Base-by-base conservation (phyloP, 2,113 vertebrate genomes). In the Myodes glareolus region DNA sequence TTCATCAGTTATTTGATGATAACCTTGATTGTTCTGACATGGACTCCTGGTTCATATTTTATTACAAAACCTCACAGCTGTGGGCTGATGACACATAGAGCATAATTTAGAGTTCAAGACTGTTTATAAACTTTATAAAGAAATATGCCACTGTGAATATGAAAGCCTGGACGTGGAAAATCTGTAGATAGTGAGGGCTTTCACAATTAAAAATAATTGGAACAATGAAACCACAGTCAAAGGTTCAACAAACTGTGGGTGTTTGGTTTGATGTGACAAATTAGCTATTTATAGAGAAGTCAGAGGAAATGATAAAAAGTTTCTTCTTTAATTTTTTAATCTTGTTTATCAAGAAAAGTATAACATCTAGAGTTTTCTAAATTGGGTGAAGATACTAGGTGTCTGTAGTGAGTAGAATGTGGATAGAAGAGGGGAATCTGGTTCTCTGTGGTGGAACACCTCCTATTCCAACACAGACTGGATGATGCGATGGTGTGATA, bases 321-420 rank as follows among this genome's bases (percentile, higher is more conserved):
- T 65, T 65, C n/a, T 39, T 39, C 1, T 21, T 39, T 72, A n/a
- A n/a, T n/a, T 23, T 21, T n/a, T 8, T 10, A 70, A 98, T 98
- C 88, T 91, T 97, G 85, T 98, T 98, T 98, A 97, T 98, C 98
- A 96, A 97, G 95, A 97, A 91, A 97, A 98, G 96, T 95, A 97
- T 96, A 97, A 97, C 92, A 90, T 97, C 95, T 98, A n/a, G 93
- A 27, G 96, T 98, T 98, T 97, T 67, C 93, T 94, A 86, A 97
- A 98, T 97, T 86, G 96, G 77, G 0, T 89, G 0, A 92, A 96
- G 86, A 97, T 98, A 97, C 97, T 98, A 97, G 97, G 86, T 94
- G 78, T 42, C 70, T 90, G 1, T 21, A 94, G 95, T 94, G 96
- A 98, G 96, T 14, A 94, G 88, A 92, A 92, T 36, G 81, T 11